phyloP scores from a whole-genome alignment of 2,113 vertebrate genomes.

The Strix aluco region DNA sequence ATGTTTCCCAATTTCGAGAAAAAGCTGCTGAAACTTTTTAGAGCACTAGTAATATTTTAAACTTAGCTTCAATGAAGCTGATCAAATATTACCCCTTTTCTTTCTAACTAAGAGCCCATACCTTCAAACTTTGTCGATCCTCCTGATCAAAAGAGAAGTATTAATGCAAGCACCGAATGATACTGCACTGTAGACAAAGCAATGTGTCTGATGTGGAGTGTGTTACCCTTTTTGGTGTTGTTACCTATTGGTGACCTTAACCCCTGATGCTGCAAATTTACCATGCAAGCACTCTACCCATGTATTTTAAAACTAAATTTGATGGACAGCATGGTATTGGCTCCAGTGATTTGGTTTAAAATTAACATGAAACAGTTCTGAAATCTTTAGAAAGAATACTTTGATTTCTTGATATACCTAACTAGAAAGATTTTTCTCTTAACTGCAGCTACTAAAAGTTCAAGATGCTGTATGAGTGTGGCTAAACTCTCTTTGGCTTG shows the following conservation, averaged over 20 bases:
- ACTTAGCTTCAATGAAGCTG: neutral
- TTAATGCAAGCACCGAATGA: neutral
- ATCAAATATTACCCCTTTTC: neutral
- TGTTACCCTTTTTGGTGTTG: neutral
- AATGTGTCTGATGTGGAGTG: neutral
- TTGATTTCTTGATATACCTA: neutral
- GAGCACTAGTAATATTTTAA: neutral
- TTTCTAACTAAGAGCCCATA: neutral
- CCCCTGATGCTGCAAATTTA: neutral
- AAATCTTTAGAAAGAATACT: neutral
- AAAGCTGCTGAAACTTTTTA: neutral
- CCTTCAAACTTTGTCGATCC: neutral
- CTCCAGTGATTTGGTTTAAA: neutral
- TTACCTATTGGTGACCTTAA: neutral
- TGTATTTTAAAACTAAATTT: neutral
- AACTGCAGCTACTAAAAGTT: neutral
- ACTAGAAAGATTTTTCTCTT: neutral
- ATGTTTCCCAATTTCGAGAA: neutral
- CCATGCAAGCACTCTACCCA: neutral
- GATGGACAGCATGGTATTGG: neutral
- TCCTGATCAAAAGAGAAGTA: neutral
- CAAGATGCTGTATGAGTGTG: neutral
- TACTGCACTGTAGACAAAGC: neutral
- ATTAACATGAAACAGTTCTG: neutral
- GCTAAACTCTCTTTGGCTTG: neutral